Conservation (phyloP, 2,888 invertebrate species). For the Mimas tiliae region DNA sequence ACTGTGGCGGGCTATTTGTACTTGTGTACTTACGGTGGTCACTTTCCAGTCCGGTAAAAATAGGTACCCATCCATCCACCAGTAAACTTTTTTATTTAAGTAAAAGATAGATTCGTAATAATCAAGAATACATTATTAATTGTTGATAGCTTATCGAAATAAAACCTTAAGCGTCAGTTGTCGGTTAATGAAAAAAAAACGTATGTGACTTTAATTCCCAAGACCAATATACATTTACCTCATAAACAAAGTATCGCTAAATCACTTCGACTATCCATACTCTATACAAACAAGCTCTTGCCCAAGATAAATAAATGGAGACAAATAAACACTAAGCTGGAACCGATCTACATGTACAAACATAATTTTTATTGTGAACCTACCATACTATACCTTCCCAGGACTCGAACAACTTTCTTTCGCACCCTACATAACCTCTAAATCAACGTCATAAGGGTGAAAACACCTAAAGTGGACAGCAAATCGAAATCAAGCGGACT, state of each 20-base stretch:
- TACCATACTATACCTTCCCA: conserved; percentile 70
- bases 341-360: conserved; percentile 74
- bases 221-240: neutral
- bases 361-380: conserved; percentile 74
- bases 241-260: conserved; percentile 15
- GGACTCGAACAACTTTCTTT: conserved; percentile 44
- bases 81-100: no score
- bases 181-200: no score
- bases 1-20: no score
- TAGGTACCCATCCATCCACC: no score
- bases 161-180: no score
- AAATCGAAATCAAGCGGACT: conserved; percentile 46
- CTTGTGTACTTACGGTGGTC: no score
- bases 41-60: no score
- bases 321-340: conserved; percentile 65
- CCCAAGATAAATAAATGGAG: conserved; percentile 55
- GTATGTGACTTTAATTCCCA: neutral
- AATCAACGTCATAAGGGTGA: conserved; percentile 46
- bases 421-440: conserved; percentile 46
- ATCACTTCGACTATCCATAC: conserved; percentile 4
- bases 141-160: no score
- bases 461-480: conserved; percentile 36
- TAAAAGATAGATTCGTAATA: no score
- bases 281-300: conserved; percentile 56
- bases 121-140: no score